Percentiles rank a stretch among this genome's conserved stretches.
Evolutionary conservation across 2,797 vertebrate genomes (phyloP).

Genomic region (Emys orbicularis): DNA sequence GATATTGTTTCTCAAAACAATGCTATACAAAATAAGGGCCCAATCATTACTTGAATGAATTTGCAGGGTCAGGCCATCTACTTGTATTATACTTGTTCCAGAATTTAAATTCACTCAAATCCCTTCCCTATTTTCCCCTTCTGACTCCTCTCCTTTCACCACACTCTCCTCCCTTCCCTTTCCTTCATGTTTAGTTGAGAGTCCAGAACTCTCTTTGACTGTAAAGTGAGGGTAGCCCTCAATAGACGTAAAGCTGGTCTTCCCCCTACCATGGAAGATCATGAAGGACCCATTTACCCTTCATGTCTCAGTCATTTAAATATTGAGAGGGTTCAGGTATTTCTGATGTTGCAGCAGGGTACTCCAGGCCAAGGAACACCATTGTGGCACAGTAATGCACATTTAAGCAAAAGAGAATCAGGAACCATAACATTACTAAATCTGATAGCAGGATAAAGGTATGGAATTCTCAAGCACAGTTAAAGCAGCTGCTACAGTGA

Average conservation of each 20-base stretch:
- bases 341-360: slow-evolving; percentile 52
- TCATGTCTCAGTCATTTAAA: neutral
- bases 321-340: slow-evolving; percentile 62
- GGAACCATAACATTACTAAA: neutral
- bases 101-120: neutral
- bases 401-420: slow-evolving; percentile 42
- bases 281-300: neutral
- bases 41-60: neutral
- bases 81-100: neutral
- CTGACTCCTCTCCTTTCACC: slow-evolving; percentile 29
- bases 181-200: slow-evolving; percentile 35
- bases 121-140: neutral
- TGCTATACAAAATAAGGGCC: neutral
- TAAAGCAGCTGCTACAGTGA: slow-evolving; percentile 70
- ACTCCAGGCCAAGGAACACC: slow-evolving; percentile 39
- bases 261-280: neutral
- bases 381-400: slow-evolving; percentile 14
- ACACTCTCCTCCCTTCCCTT: slow-evolving; percentile 15
- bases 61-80: neutral
- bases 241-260: neutral
- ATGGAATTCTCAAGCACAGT: slow-evolving; percentile 61
- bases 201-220: neutral
- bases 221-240: neutral
- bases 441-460: slow-evolving; percentile 14
- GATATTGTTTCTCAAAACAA: neutral